These are phyloP conservation scores for Cranoglanis bouderius DNA, from an alignment of 2,113 vertebrate genomes.

Conservation along the genomic window DNA sequence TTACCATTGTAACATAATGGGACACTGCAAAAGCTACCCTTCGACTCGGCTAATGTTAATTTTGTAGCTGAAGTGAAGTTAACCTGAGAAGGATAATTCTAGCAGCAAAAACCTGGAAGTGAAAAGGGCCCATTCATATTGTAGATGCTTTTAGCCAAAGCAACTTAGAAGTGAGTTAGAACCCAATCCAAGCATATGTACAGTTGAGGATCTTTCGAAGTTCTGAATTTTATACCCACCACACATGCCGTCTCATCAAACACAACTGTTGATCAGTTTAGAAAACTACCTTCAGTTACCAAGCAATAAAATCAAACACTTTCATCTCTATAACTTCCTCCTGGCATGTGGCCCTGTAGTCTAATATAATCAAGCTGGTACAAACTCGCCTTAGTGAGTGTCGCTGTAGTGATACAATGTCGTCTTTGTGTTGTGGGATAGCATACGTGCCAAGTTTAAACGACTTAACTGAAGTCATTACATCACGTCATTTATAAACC, in stretches of 20 bases:
- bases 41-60: background rate
- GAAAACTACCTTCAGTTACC: background rate
- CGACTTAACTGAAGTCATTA: background rate
- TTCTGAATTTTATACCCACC: background rate
- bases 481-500: constrained; percentile 9
- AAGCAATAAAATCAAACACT: constrained; percentile 14
- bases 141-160: background rate
- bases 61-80: background rate
- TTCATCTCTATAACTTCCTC: constrained; percentile 26
- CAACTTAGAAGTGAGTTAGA: background rate
- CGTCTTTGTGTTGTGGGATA: constrained; percentile 27
- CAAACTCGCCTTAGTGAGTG: constrained; percentile 30
- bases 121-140: background rate
- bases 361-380: constrained; percentile 1
- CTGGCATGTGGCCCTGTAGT: constrained; percentile 18
- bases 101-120: background rate
- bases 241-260: background rate
- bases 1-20: background rate
- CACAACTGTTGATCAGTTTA: background rate
- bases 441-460: constrained; percentile 3
- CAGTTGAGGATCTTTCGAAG: background rate
- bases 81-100: background rate
- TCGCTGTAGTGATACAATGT: constrained; percentile 42
- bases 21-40: background rate
- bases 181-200: background rate